Evolutionary conservation across 2,888 invertebrate genomes (phyloP), one percentile per base, ranked within the genome.

Genomic region (Thelaira solivaga): DNA sequence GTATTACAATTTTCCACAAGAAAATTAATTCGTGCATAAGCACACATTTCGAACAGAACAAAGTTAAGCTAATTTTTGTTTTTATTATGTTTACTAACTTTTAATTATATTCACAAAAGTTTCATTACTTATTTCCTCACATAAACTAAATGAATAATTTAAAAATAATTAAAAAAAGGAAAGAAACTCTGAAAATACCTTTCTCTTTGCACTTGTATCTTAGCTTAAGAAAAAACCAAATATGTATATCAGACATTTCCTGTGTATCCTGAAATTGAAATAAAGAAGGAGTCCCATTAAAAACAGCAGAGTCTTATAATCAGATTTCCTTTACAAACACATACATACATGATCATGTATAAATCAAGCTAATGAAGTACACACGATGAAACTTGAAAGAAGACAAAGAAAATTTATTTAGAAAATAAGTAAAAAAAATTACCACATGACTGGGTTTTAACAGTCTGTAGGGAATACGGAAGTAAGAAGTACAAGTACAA

Each of bases 321-420:
- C 73, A 45, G 57, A 69, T 68, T 73, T 69, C 73, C 64, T 53
- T 29, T 82, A 83, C 81, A 83, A 51, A 79, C 73, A 82, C 82
- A 81, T 83, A 82, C 81, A 84, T 24, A 16, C 86, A 83, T 83
- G 85, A 85, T 86, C 86, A 83, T 84, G 84, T 83, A 82, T 83
- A 85, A 87, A 86, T 85, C 85, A 84, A 84, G 82, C 81, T 86
- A 86, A 83, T 86, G 84, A 85, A 85, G 82, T 47, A 47, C 16
- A 61, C 36, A 31, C 11, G 16, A 39, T 51, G 41, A 55, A 53
- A 22, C 20, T 36, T 39, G 41, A 11, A 31, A 29, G 18, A 49
- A 47, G 43, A 59, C 72, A 72, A 53, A 29, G 20, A 47, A 80
- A 76, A 79, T 59, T 75, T 74, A 67, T 51, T 39, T 16, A 65